Conservation (phyloP, 2,888 invertebrate species). For the Arrhopalites spinosus region DNA sequence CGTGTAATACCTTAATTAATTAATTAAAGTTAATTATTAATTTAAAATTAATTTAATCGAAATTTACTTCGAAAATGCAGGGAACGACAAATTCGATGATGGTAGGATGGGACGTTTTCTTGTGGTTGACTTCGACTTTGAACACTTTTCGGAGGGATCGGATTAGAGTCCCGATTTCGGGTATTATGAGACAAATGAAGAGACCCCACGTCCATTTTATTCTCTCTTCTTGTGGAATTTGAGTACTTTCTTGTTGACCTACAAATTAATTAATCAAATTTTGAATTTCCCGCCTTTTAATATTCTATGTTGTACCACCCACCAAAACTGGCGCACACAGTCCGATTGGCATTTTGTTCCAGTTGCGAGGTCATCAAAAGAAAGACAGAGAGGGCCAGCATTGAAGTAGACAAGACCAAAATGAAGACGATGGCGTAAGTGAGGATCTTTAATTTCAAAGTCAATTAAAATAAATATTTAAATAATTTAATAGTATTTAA, state of each 20-base stretch:
- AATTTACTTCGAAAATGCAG: conserved; percentile 45
- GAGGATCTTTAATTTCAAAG: conserved; percentile 57
- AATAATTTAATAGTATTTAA: too few relatives aligned
- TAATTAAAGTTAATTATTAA: not conserved
- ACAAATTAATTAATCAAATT: conserved; percentile 5
- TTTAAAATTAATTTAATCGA: too few relatives aligned
- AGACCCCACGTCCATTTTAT: conserved; percentile 58
- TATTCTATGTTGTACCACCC: too few relatives aligned
- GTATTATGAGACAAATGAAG: conserved; percentile 56
- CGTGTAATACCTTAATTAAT: conserved; percentile 59
- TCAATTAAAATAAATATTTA: too few relatives aligned
- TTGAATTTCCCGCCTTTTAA: not conserved
- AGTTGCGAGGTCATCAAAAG: conserved; percentile 60
- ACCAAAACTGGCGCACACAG: too few relatives aligned
- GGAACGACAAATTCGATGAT: conserved; percentile 43
- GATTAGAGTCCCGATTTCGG: conserved; percentile 57
- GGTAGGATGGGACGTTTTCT: conserved; percentile 52
- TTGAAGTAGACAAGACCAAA: conserved; percentile 59
- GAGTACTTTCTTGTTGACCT: conserved; percentile 40
- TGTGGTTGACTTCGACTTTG: conserved; percentile 57
- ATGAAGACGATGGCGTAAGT: conserved; percentile 61
- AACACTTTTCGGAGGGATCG: conserved; percentile 56
- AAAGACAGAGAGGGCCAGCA: conserved; percentile 59
- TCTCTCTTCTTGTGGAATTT: conserved; percentile 53
- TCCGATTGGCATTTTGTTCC: conserved; percentile 62